Evolutionary conservation across 1,140 invertebrate species (phyloP).

Genomic region (Pseudomyrmex pallidus): DNA sequence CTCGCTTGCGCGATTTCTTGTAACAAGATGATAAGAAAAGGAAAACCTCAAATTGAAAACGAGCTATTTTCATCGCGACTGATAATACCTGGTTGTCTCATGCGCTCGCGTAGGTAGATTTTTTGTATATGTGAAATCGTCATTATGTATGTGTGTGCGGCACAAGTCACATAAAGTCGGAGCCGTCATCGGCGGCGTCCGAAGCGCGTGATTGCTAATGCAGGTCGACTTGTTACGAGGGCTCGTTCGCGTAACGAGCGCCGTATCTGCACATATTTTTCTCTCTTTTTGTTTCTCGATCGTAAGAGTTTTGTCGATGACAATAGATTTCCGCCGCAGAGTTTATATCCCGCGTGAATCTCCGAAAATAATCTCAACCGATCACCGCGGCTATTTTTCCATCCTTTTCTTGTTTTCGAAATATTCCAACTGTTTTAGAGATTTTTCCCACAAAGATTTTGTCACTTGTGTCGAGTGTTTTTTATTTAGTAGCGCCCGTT

Average conservation of each 20-base stretch:
- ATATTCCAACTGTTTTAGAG: background rate
- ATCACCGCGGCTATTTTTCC: background rate
- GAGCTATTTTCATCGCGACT: too few species aligned
- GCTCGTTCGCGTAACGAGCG: too few species aligned
- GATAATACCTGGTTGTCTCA: background rate
- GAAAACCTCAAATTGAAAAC: too few species aligned
- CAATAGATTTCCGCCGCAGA: too few species aligned
- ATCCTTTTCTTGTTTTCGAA: background rate
- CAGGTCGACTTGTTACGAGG: too few species aligned
- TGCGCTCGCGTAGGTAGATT: background rate
- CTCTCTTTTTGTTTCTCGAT: too few species aligned
- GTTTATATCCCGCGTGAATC: background rate
- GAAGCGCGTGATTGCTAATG: too few species aligned
- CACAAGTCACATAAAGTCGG: too few species aligned
- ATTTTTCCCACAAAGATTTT: background rate
- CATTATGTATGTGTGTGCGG: background rate
- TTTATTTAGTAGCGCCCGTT: background rate
- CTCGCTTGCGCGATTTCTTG: background rate
- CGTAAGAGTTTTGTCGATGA: too few species aligned
- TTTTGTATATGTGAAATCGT: background rate
- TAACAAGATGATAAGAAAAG: background rate
- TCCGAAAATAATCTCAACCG: background rate
- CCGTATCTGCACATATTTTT: too few species aligned
- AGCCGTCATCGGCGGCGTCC: too few species aligned
- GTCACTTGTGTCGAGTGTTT: background rate